Base-by-base conservation (phyloP, 92 coral and sea anemone genomes). In the Epizoanthus rinbou region DNA sequence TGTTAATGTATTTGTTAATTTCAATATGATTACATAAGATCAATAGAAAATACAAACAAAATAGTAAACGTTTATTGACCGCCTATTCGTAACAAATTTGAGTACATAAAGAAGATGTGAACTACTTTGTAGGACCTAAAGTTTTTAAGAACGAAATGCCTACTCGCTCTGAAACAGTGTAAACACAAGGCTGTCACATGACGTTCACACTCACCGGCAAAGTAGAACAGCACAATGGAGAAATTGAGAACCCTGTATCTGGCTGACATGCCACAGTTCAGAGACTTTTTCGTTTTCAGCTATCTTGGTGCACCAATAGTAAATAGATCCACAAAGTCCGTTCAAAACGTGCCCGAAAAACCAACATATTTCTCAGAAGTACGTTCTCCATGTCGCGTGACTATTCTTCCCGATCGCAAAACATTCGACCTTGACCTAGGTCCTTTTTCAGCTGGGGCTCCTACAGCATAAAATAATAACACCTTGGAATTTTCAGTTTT, bases 171-270 rank as follows among this genome's bases (percentile, higher is more conserved):
- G 23, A 33, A 67, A 33, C 31, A 3, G 43, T 14, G 31, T n/a
- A 37, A 17, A 53, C 47, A 73, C 56, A 16, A 73, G 15, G 43
- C 4, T 35, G 63, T 52, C 64, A 74, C 62, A 31, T 53, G 73
- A 67, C 47, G 47, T 53, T 74, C 54, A 54, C 39, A 47, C 93
- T 86, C 39, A 89, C 95, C 90, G 33, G 89, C 25, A 69, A 91
- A 89, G 84, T 69, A 89, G 15, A 53, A 43, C 90, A 85, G 14
- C 56, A 92, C 76, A 57, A 79, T 71, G 25, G 87, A 72, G 45
- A 85, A 86, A 83, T 86, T 92, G 56, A 85, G 10, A 73, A 78
- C 33, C 54, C 85, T 82, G 45, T 57, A 65, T 39, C 64, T 69
- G 39, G 74, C 62, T 86, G 57, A 80, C 92, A 89, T 86, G 24